phyloP scores from a whole-genome alignment of 2,888 invertebrate genomes.

The Meteorus colon region DNA sequence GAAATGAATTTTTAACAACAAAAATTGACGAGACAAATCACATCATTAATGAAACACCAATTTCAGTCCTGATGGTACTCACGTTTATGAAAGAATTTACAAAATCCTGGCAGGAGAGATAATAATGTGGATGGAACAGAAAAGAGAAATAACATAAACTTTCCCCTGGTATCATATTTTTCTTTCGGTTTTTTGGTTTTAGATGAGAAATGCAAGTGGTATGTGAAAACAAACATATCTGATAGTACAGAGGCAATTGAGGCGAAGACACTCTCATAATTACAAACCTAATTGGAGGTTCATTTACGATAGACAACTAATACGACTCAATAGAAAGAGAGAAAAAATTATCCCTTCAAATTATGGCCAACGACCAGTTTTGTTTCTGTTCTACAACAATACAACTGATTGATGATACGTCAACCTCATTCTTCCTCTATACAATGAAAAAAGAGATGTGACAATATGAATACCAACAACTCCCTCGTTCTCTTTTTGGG shows the following conservation, averaged over 20 bases:
- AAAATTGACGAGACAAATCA: constrained; percentile 39
- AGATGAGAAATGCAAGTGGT: constrained; percentile 39
- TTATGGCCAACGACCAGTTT: no score
- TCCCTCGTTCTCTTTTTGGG: no score
- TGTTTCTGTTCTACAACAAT: neutral
- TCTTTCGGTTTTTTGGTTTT: neutral
- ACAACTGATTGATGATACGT: neutral
- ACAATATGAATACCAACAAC: no score
- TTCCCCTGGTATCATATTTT: constrained; percentile 51
- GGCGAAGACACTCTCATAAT: neutral
- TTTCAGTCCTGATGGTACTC: constrained; percentile 70
- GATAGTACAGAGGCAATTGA: constrained; percentile 37
- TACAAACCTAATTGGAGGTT: neutral
- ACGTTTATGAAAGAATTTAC: constrained; percentile 75
- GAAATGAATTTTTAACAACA: constrained; percentile 40
- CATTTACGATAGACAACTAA: neutral
- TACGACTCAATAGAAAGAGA: no score
- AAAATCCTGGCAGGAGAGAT: constrained; percentile 72
- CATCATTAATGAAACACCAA: constrained; percentile 50
- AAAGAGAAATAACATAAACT: constrained; percentile 62
- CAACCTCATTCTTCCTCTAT: neutral
- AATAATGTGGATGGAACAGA: constrained; percentile 69
- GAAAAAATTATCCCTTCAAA: no score
- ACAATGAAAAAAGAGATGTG: no score
- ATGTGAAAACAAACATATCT: constrained; percentile 27